Evolutionary conservation across 2,113 vertebrate genomes (phyloP), one percentile per base, ranked within the genome.

Genomic region (Cathartes aura): DNA sequence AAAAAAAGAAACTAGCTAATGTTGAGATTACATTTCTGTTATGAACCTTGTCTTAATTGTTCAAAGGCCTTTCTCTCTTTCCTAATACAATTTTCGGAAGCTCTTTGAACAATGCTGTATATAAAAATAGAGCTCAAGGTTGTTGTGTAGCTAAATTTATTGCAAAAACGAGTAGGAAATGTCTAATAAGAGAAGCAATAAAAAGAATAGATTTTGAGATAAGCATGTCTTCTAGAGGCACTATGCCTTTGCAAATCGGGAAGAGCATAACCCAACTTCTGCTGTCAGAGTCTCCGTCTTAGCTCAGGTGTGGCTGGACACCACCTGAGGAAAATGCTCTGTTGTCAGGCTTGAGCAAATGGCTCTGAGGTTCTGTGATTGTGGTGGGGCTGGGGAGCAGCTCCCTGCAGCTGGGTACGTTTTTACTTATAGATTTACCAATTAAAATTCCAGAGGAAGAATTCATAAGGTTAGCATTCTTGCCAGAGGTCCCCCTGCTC

Each of bases 111-210:
- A 93, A 95, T 97, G 95, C 94, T 85, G 89, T 53, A 24, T 40
- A 29, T 78, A 97, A 91, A 95, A 96, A 94, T 97, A 97, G 80
- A 79, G 72, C 66, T 96, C 85, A 97, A 96, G 94, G 95, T 89
- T 96, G 95, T 60, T 63, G 40, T 74, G 79, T 94, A 63, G 80
- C 92, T 95, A 94, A 93, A 95, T 90, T 92, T 92, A 82, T 72
- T 83, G 30, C 63, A 81, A 80, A 97, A 94, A 85, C 2, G 47
- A 96, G 74, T 95, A 98, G 97, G 97, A 97, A 97, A 94, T 93
- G 45, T 87, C 96, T 97, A 97, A 97, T 98, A 93, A 97, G 95
- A 97, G 87, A 88, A 97, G 94, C 71, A 97, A 96, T 95, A 95
- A 96, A 96, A 97, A 88, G 40, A 94, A 74, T 80, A 97, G 94